phyloP scores from a whole-genome alignment of 2,888 invertebrate genomes.

The Xanthia togata region DNA sequence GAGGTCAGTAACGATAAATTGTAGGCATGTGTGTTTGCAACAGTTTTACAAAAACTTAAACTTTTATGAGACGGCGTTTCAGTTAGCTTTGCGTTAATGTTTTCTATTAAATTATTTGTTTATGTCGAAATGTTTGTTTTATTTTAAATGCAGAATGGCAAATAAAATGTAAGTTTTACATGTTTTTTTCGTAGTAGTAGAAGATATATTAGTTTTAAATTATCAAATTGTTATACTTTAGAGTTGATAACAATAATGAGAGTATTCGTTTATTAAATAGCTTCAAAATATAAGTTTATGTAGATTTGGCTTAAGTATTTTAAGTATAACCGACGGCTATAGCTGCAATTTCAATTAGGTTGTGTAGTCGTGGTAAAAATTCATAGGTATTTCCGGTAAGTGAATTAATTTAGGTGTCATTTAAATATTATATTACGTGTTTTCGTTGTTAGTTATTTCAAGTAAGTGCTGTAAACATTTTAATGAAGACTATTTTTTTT shows the following conservation, averaged over 20 bases:
- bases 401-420: too few relatives aligned
- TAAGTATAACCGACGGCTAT: too few relatives aligned
- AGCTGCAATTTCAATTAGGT: too few relatives aligned
- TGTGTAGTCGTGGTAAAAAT: too few relatives aligned
- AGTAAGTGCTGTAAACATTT: neutral
- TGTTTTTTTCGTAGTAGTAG: constrained; percentile 1
- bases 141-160: constrained; percentile 63
- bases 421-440: too few relatives aligned
- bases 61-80: constrained; percentile 16
- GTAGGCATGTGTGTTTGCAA: neutral
- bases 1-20: constrained; percentile 5
- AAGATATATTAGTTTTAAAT: constrained; percentile 6
- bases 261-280: too few relatives aligned
- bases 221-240: neutral
- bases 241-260: neutral
- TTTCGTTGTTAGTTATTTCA: neutral
- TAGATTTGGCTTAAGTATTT: too few relatives aligned
- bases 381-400: too few relatives aligned
- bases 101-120: constrained; percentile 56
- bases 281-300: too few relatives aligned
- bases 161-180: constrained; percentile 60
- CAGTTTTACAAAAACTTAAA: neutral
- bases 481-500: too few relatives aligned
- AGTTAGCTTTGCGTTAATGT: constrained; percentile 38
- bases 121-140: constrained; percentile 18